Base-by-base conservation (phyloP, 2,113 vertebrate species). In the Tonatia bakeri region DNA sequence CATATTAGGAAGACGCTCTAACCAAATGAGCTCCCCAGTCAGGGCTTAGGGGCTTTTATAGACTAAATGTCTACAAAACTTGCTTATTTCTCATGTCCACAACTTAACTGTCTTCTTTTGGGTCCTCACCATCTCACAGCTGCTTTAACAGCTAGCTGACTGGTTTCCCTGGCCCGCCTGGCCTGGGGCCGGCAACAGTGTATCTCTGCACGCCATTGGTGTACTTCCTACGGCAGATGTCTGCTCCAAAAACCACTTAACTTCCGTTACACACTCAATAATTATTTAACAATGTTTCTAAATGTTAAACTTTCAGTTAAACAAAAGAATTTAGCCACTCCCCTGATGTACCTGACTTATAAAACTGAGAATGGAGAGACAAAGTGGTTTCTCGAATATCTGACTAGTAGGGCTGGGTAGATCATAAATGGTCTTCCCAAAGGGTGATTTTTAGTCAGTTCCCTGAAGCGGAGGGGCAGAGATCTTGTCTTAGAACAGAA, bases 221-320 rank as follows among this genome's bases (percentile, higher is more conserved):
- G 91, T 61, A 64, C 88, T 92, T 90, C 59, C 26, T 72, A 88
- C 72, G 26, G 64, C 92, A 77, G 20, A 13, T 7, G 36, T 43
- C 17, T 26, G 10, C 40, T 92, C 70, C 43, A 72, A 83, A 91
- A 95, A 52, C 36, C 45, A 84, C 31, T 45, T 73, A 80, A 52
- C 17, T 73, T 61, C 59, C 0, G 11, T 69, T 75, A 82, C 36
- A 89, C 12, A 70, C 13, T 77, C 16, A 54, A 4, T 92, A 82
- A 95, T 85, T 90, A 73, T 33, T 79, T 72, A 87, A 90, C 50
- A 73, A 9, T 13, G 33, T 82, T 95, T 61, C 56, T 20, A 50
- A 70, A 13, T 87, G 59, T 85, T 87, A 92, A 90, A 84, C 31
- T 69, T 95, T 38, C 45, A 91, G 64, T 75, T 77, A 70, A 81